phyloP scores from a whole-genome alignment of 2,888 invertebrate genomes.

The Caenorhabditis sp. region DNA sequence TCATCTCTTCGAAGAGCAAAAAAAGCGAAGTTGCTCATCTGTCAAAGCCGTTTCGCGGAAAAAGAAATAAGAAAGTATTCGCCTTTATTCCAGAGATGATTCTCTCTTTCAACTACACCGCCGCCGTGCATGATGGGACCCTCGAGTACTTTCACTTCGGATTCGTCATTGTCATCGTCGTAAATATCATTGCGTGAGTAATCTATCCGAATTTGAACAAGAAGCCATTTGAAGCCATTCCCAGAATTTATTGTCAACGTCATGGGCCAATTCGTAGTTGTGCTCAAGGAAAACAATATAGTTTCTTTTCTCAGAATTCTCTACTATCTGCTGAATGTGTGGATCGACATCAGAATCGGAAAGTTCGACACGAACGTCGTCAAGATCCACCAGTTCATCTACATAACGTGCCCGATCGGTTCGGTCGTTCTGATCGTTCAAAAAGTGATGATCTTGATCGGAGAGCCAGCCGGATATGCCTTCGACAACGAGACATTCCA shows the following conservation, averaged over 20 bases:
- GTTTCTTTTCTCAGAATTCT: conserved; percentile 42
- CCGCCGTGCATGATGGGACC: conserved; percentile 23
- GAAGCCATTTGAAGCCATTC: not conserved
- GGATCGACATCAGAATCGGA: conserved; percentile 47
- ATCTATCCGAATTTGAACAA: not conserved
- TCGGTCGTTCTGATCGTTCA: conserved; percentile 31
- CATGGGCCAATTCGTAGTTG: too few species aligned
- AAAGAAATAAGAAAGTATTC: not conserved
- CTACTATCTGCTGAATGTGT: conserved; percentile 41
- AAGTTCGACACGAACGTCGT: conserved; percentile 45
- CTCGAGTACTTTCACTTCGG: conserved; percentile 17
- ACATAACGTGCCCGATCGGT: conserved; percentile 33
- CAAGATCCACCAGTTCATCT: conserved; percentile 51
- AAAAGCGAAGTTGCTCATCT: not conserved
- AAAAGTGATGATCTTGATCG: conserved; percentile 20
- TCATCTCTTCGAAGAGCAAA: not conserved
- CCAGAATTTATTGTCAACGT: not conserved
- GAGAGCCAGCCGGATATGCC: conserved; percentile 12
- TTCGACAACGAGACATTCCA: conserved; percentile 17
- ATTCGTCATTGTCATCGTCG: conserved; percentile 23
- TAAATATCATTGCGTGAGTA: conserved; percentile 31
- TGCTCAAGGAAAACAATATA: too few species aligned
- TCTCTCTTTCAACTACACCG: conserved; percentile 42
- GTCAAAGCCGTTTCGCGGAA: not conserved
- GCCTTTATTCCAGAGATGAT: conserved; percentile 31